Conservation (phyloP, 2,113 vertebrate genomes). For the Heterochromis multidens region DNA sequence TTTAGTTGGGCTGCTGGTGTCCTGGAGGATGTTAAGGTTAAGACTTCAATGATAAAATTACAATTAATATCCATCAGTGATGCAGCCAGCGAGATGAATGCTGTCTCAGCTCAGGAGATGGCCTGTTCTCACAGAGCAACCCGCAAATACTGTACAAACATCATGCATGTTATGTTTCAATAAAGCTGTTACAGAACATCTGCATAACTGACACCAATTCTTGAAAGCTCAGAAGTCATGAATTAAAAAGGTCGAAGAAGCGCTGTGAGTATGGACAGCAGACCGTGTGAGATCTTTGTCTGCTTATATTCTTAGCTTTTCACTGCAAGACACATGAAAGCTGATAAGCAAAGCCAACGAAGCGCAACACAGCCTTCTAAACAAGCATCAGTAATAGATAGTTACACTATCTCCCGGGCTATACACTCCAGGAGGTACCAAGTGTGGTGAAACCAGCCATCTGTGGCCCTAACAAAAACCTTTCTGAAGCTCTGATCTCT, state of each 20-base stretch:
- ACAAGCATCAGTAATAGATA: slow-evolving; percentile 72
- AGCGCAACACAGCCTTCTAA: slow-evolving; percentile 33
- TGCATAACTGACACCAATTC: neutral
- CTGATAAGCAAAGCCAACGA: slow-evolving; percentile 41
- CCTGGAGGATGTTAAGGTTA: neutral
- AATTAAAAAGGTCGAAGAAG: neutral
- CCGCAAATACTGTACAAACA: neutral
- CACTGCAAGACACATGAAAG: slow-evolving; percentile 31
- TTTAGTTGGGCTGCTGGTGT: neutral
- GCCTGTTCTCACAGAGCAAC: neutral
- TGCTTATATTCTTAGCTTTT: neutral
- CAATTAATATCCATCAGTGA: neutral
- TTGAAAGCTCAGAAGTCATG: neutral
- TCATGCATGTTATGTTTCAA: rapidly evolving
- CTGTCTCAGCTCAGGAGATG: neutral
- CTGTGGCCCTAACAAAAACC: slow-evolving; percentile 63
- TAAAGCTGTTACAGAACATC: neutral
- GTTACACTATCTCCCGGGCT: slow-evolving; percentile 44
- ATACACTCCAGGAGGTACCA: slow-evolving; percentile 52
- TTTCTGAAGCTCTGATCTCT: slow-evolving; percentile 60
- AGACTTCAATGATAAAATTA: neutral
- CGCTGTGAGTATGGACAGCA: neutral
- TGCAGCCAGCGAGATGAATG: neutral
- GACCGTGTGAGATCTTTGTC: neutral
- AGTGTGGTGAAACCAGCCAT: slow-evolving; percentile 42